Conservation (phyloP, 1,140 invertebrate genomes). For the Sipha flava region DNA sequence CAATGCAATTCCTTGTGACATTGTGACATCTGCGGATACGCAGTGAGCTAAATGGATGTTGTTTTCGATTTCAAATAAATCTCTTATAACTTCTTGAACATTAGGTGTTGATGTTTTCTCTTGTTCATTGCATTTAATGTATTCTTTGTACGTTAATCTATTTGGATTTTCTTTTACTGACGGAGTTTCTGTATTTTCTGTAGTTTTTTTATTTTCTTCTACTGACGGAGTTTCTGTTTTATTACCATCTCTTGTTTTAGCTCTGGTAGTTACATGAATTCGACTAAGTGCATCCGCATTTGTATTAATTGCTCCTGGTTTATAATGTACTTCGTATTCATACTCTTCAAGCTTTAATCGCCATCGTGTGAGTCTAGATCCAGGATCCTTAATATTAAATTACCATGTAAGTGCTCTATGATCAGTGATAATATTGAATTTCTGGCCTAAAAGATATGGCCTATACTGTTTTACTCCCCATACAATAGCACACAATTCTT, state of each 20-base stretch:
- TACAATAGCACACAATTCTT: slow-evolving; percentile 49
- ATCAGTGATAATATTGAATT: slow-evolving; percentile 48
- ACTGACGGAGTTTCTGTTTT: too few species aligned
- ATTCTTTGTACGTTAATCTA: slow-evolving; percentile 38
- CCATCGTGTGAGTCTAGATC: slow-evolving; percentile 35
- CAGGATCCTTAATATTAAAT: slow-evolving; percentile 42
- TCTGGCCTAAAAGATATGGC: slow-evolving; percentile 45
- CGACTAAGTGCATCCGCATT: slow-evolving; percentile 43
- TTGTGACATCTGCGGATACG: background rate
- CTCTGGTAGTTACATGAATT: slow-evolving; percentile 42
- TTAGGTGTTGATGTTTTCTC: background rate
- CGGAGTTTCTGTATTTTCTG: slow-evolving; percentile 35
- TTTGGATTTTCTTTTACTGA: slow-evolving; percentile 19
- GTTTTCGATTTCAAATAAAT: background rate
- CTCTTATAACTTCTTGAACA: background rate
- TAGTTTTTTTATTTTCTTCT: slow-evolving; percentile 5
- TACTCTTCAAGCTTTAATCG: slow-evolving; percentile 34
- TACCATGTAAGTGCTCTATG: slow-evolving; percentile 48
- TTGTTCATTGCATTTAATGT: background rate
- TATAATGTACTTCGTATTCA: slow-evolving; percentile 40
- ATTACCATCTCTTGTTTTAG: slow-evolving; percentile 34
- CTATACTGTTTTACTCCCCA: slow-evolving; percentile 45
- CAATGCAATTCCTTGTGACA: background rate
- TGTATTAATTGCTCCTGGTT: slow-evolving; percentile 43
- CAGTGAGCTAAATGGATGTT: background rate